A percentile compares a stretch with the other conserved stretches of the same genome.
These are phyloP conservation scores for Leptarthrus brevirostris DNA, from an alignment of 2,888 invertebrate species.

Conservation along the genomic window DNA sequence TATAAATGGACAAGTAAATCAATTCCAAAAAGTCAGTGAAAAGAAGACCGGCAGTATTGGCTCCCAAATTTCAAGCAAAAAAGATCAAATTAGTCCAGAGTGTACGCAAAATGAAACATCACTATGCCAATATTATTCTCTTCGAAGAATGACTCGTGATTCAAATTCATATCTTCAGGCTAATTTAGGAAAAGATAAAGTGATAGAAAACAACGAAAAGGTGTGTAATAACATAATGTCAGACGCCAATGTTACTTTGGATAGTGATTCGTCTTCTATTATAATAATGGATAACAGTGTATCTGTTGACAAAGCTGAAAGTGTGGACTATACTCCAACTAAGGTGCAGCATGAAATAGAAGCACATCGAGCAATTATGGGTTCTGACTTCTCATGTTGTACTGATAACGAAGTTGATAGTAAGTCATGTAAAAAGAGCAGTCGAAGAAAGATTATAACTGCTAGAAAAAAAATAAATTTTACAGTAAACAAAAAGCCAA, in stretches of 20 bases:
- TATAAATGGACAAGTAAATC: not conserved
- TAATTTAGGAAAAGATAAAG: not conserved
- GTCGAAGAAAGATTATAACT: too few species aligned
- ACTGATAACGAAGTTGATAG: too few species aligned
- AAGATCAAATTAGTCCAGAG: not conserved
- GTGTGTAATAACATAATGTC: too few species aligned
- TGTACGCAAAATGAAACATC: not conserved
- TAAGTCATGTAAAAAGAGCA: too few species aligned
- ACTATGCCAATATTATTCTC: not conserved
- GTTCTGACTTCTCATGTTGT: too few species aligned
- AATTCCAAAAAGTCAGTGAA: not conserved
- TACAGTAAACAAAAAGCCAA: too few species aligned
- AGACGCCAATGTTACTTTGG: not conserved
- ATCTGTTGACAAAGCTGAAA: not conserved
- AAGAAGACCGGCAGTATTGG: not conserved
- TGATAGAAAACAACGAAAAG: not conserved
- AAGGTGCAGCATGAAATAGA: not conserved
- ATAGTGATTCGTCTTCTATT: not conserved
- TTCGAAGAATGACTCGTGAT: not conserved
- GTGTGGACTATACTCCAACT: not conserved
- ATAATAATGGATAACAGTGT: not conserved
- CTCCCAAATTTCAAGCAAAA: not conserved
- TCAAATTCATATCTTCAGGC: not conserved
- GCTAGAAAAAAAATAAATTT: too few species aligned
- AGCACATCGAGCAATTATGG: not conserved